phyloP scores from a whole-genome alignment of 2,888 invertebrate genomes.

The Lasioglossum leucozonium region DNA sequence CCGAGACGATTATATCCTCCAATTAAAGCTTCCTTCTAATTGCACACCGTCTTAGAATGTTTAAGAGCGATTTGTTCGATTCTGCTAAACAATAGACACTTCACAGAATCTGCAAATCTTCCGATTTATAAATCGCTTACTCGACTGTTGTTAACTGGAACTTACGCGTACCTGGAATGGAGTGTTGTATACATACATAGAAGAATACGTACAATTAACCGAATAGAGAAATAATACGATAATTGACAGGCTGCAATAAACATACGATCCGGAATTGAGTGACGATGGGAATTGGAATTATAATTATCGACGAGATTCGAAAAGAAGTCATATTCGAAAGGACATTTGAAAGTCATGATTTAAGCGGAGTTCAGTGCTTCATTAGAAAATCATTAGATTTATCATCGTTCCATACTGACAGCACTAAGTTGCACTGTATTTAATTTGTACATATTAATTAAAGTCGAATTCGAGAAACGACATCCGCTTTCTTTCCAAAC shows the following conservation, averaged over 20 bases:
- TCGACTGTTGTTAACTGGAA: constrained; percentile 23
- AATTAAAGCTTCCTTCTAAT: background rate
- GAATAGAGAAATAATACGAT: background rate
- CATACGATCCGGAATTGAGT: constrained; percentile 17
- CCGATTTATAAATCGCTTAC: constrained; percentile 10
- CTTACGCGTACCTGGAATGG: constrained; percentile 39
- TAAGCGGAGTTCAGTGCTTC: background rate
- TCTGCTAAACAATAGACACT: background rate
- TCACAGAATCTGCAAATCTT: background rate
- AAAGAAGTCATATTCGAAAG: background rate
- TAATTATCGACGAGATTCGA: background rate
- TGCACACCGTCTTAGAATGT: background rate
- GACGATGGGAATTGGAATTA: background rate
- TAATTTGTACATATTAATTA: background rate
- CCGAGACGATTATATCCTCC: background rate
- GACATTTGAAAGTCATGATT: background rate
- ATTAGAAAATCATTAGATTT: background rate
- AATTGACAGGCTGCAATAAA: background rate
- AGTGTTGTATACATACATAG: constrained; percentile 12
- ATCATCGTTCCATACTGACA: background rate
- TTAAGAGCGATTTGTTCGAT: background rate
- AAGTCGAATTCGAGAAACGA: background rate
- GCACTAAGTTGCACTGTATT: constrained; percentile 22
- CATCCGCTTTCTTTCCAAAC: background rate
- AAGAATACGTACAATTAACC: constrained; percentile 19